phyloP scores from a whole-genome alignment of 2,888 invertebrate genomes.

The Lapara coniferarum region DNA sequence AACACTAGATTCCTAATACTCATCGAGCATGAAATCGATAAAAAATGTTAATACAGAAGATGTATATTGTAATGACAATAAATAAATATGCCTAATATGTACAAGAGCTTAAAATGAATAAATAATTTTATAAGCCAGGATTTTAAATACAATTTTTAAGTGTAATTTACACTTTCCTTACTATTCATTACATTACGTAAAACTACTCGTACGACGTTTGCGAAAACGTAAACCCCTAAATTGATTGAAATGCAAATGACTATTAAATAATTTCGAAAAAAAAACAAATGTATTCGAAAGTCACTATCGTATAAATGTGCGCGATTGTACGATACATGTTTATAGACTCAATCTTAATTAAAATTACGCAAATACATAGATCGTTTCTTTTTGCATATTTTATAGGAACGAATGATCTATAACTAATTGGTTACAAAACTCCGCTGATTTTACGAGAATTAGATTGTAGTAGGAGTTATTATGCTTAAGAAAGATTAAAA shows the following conservation, averaged over 20 bases:
- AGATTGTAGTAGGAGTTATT: background rate
- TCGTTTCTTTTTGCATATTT: conserved; percentile 7
- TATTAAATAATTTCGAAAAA: conserved; percentile 34
- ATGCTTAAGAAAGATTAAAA: background rate
- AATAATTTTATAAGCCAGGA: background rate
- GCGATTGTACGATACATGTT: background rate
- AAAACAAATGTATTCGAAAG: background rate
- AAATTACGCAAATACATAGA: conserved; percentile 5
- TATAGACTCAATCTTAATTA: background rate
- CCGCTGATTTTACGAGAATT: too few relatives aligned
- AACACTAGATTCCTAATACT: too few relatives aligned
- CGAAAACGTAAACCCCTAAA: conserved; percentile 44
- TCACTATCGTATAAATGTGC: background rate
- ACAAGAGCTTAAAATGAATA: too few relatives aligned
- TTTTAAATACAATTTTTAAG: background rate
- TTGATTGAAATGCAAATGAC: conserved; percentile 66
- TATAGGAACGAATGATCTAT: background rate
- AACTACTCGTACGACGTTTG: background rate
- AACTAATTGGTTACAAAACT: conserved; percentile 6
- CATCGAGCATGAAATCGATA: too few relatives aligned
- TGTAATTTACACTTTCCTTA: background rate
- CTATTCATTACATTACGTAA: background rate
- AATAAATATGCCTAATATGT: too few relatives aligned
- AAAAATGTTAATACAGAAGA: too few relatives aligned
- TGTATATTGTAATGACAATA: too few relatives aligned